Base-by-base conservation (phyloP, 2,888 invertebrate species). In the Panzeria rudis region DNA sequence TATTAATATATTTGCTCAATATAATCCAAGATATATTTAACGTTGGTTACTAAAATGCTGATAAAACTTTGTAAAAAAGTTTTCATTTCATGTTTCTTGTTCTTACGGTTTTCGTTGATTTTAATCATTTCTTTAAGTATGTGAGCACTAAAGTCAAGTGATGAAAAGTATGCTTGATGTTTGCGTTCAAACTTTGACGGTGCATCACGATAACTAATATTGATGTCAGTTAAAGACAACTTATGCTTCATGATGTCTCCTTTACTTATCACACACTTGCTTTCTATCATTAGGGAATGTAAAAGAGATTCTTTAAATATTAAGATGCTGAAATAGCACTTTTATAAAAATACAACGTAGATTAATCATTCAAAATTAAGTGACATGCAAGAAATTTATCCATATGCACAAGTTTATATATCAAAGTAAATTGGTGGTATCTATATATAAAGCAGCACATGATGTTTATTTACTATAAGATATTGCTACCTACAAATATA, bases 101-200 rank as follows among this genome's bases (percentile, higher is more conserved):
- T 23, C 32, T 69, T 35, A 3, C 13, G 2, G 5, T 13, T 41
- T 25, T 35, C 17, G 23, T 20, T 54, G 54, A 11, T 20, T 7
- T 52, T 23, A 17, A 23, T 23, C 50, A 23, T 52, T 20, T 23
- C 17, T 9, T 23, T 20, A 23, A 17, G 23, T 9, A 52, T 52
- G 9, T 23, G 3, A 52, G 23, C 11, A 52, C 23, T 23, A 52
- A 23, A 52, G 50, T 52, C 7, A 68, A 56, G 54, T 44, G 25
- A 54, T 38, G 38, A 29, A 29, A 56, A 59, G 44, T 38, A 13
- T 20, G 17, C 35, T 62, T 73, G 9, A 62, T 73, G 62, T 75
- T 52, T 54, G 41, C 50, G 20, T 20, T 50, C 9, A 6, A 50
- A 20, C 20, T n/a, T 8, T 20, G 50, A 50, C 17, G 50, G 8